Evolutionary conservation across 2,797 vertebrate species (phyloP).

Genomic region (Kryptopterus vitreolus): DNA sequence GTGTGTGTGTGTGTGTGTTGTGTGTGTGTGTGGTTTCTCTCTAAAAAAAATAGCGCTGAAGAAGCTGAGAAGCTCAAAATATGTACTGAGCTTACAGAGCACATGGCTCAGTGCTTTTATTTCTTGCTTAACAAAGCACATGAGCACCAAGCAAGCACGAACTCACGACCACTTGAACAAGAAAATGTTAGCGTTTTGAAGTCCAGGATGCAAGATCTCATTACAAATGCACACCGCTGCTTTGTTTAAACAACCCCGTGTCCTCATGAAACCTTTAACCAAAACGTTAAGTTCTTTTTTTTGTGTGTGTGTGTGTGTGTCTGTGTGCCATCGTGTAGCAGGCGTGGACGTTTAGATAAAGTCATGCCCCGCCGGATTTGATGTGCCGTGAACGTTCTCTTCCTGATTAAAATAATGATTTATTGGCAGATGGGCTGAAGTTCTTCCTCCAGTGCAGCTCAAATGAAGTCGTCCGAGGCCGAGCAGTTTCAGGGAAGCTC

Average conservation of each 20-base stretch:
- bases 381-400: constrained; percentile 65
- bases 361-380: constrained; percentile 36
- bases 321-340: constrained; percentile 6
- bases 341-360: constrained; percentile 8
- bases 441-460: constrained; percentile 73
- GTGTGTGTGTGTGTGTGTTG: neutral
- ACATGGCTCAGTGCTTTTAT: constrained; percentile 35
- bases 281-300: constrained; percentile 43
- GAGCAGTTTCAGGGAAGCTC: constrained; percentile 51
- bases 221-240: constrained; percentile 38
- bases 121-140: constrained; percentile 43
- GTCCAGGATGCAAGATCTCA: constrained; percentile 45
- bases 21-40: constrained; percentile 16
- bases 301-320: neutral
- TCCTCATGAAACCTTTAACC: constrained; percentile 36
- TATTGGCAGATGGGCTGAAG: constrained; percentile 72
- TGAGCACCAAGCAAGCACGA: constrained; percentile 30
- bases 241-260: constrained; percentile 47
- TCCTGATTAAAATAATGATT: constrained; percentile 80
- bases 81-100: constrained; percentile 13
- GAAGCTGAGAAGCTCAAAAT: constrained; percentile 9
- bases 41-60: neutral
- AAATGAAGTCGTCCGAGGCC: constrained; percentile 62
- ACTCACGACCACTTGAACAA: constrained; percentile 25
- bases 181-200: constrained; percentile 39